A percentile compares a stretch with the other conserved stretches of the same genome.
Conservation (phyloP, 2,888 invertebrate species). For the Xestia ashworthii region DNA sequence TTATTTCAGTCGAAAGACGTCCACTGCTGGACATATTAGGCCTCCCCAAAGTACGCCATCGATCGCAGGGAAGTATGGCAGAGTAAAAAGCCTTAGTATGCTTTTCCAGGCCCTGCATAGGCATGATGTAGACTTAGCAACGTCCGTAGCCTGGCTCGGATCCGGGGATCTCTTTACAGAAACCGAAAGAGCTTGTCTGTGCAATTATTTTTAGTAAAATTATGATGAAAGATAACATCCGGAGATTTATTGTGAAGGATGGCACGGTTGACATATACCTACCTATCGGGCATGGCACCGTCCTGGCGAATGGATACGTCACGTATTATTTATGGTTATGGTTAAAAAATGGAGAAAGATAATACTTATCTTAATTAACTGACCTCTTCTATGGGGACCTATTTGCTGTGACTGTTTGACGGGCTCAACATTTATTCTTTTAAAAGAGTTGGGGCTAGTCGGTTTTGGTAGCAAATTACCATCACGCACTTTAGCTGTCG, state of each 20-base stretch:
- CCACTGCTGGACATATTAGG: too few relatives aligned
- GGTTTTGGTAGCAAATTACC: slow-evolving; percentile 68
- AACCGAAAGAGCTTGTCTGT: not conserved
- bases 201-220: not conserved
- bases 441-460: slow-evolving; percentile 64
- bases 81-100: too few relatives aligned
- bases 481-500: slow-evolving; percentile 65
- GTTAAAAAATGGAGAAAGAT: not conserved
- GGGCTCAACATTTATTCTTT: slow-evolving; percentile 65
- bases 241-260: not conserved
- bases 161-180: not conserved
- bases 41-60: too few relatives aligned
- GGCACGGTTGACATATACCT: too few relatives aligned
- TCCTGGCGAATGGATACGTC: not conserved
- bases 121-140: too few relatives aligned
- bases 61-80: too few relatives aligned
- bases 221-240: not conserved
- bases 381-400: slow-evolving; percentile 64
- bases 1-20: too few relatives aligned
- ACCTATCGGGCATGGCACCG: not conserved
- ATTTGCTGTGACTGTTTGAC: slow-evolving; percentile 6
- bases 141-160: not conserved
- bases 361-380: slow-evolving; percentile 20
- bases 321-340: not conserved
- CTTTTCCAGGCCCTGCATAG: too few relatives aligned